Percentiles rank a stretch among this genome's conserved stretches.
These are phyloP conservation scores for Lithophane socia DNA, from an alignment of 2,888 invertebrate species.

Conservation along the genomic window DNA sequence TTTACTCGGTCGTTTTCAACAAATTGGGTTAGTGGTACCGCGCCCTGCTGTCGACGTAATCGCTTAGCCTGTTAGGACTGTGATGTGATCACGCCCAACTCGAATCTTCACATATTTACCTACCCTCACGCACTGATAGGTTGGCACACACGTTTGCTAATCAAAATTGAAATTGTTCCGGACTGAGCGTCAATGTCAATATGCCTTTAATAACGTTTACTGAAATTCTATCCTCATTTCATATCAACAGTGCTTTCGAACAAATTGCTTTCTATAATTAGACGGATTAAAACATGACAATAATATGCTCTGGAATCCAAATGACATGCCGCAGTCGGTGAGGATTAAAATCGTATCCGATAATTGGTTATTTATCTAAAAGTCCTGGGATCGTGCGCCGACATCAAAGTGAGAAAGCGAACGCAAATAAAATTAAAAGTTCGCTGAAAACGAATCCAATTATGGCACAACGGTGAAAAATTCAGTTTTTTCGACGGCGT, in stretches of 20 bases:
- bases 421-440: constrained; percentile 88
- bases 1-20: constrained; percentile 84
- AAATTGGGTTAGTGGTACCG: constrained; percentile 87
- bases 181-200: constrained; percentile 56
- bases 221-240: constrained; percentile 40
- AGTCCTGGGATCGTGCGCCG: constrained; percentile 76
- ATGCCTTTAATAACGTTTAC: constrained; percentile 44
- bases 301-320: constrained; percentile 69
- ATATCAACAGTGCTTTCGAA: constrained; percentile 37
- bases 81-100: constrained; percentile 81
- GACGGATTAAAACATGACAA: constrained; percentile 63
- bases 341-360: constrained; percentile 82
- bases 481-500: constrained; percentile 69
- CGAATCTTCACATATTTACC: constrained; percentile 83
- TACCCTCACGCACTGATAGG: constrained; percentile 74
- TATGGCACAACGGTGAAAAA: constrained; percentile 82
- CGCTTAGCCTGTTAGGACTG: constrained; percentile 83
- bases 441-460: constrained; percentile 86
- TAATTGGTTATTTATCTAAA: constrained; percentile 89
- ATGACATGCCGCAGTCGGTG: constrained; percentile 72
- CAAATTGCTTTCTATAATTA: constrained; percentile 62
- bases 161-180: constrained; percentile 75
- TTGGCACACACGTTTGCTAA: constrained; percentile 73
- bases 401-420: constrained; percentile 84
- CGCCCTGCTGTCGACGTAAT: constrained; percentile 82